These are phyloP conservation scores for Pelodiscus sinensis DNA, from an alignment of 2,113 vertebrate species.

Conservation along the genomic window DNA sequence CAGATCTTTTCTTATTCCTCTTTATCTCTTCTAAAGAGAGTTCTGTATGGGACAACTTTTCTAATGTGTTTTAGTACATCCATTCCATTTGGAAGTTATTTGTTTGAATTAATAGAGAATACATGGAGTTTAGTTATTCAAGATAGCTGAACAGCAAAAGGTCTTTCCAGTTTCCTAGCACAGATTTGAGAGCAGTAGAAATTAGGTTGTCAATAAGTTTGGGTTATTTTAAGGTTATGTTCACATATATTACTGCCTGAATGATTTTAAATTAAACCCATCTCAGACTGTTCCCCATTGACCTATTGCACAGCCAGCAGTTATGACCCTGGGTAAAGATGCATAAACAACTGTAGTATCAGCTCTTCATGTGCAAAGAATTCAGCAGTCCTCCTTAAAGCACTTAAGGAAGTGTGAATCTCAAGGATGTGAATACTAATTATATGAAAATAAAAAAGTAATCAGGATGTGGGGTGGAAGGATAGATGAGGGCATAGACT, in stretches of 20 bases:
- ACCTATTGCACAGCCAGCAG: constrained; percentile 4
- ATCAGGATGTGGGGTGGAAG: background rate
- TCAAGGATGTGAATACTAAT: constrained; percentile 32
- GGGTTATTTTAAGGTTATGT: background rate
- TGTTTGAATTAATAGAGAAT: background rate
- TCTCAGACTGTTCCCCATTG: constrained; percentile 10
- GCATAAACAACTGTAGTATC: constrained; percentile 30
- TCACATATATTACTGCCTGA: background rate
- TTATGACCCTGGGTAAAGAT: constrained; percentile 43
- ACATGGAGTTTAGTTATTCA: background rate
- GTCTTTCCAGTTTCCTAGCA: constrained; percentile 2
- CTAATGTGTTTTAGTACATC: constrained; percentile 15
- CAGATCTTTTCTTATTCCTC: background rate
- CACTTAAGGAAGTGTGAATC: constrained; percentile 22
- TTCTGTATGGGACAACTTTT: background rate
- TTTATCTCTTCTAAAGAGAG: background rate
- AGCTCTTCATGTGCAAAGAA: constrained; percentile 15
- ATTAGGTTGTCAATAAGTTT: constrained; percentile 16
- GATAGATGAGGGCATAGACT: background rate
- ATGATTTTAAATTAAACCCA: constrained; percentile 11
- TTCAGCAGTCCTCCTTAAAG: constrained; percentile 37
- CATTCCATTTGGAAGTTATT: background rate
- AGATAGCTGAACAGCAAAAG: constrained; percentile 8
- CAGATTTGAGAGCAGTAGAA: constrained; percentile 43
- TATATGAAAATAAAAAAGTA: background rate